Evolutionary conservation across 2,113 vertebrate genomes (phyloP).

Genomic region (Lophotis ruficrista): DNA sequence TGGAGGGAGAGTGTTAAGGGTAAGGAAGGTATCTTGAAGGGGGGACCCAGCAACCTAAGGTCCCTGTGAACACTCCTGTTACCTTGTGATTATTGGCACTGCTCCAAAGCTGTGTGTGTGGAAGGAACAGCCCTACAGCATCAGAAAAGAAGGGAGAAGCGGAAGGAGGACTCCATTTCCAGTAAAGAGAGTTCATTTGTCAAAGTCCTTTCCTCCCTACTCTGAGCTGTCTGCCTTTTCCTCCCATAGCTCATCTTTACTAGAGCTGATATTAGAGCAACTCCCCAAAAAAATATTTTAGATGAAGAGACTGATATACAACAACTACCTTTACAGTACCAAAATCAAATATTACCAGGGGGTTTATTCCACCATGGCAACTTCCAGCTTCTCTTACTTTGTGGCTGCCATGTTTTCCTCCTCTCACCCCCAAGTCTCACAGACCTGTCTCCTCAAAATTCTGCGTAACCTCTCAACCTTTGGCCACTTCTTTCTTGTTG

Average conservation of each 20-base stretch:
- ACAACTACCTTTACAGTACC: background rate
- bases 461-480: background rate
- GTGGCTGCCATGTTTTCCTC: background rate
- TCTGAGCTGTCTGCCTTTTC: background rate
- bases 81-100: accelerated
- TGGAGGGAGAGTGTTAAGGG: background rate
- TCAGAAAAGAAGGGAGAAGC: background rate
- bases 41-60: background rate
- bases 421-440: background rate
- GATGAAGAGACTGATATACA: background rate
- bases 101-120: background rate
- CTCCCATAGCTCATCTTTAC: background rate
- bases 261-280: background rate
- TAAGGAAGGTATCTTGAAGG: background rate
- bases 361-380: background rate
- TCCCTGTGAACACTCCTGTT: background rate
- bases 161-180: background rate
- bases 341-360: background rate
- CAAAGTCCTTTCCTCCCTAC: background rate
- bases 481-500: background rate
- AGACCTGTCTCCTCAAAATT: background rate
- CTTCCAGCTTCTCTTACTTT: background rate
- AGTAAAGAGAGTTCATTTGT: background rate
- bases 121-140: background rate
- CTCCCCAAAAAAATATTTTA: background rate